Percentiles rank a stretch among this genome's conserved stretches.
phyloP scores from a whole-genome alignment of 1,140 invertebrate species.

The Polypedilum pembai region DNA sequence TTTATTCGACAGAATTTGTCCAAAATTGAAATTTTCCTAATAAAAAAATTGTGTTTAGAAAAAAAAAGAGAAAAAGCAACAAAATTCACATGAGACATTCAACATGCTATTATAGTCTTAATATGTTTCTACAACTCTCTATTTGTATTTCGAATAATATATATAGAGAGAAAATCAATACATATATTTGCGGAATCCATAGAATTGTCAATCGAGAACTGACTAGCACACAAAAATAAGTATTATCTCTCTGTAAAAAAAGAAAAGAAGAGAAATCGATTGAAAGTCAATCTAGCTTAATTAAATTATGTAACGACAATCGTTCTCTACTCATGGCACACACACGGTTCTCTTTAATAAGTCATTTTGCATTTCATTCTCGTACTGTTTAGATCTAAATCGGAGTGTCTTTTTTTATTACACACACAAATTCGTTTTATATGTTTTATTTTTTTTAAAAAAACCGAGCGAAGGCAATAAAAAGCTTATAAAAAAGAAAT shows the following conservation, averaged over 20 bases:
- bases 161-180: too few relatives aligned
- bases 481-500: background rate
- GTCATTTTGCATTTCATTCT: conserved; percentile 5
- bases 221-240: background rate
- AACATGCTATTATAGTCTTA: too few relatives aligned
- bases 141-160: too few relatives aligned
- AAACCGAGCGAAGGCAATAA: background rate
- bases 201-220: background rate
- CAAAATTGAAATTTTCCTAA: too few relatives aligned
- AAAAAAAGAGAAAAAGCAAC: too few relatives aligned
- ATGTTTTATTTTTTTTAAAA: background rate
- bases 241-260: background rate
- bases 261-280: background rate
- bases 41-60: too few relatives aligned
- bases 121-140: too few relatives aligned
- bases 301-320: background rate
- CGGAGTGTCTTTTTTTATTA: background rate
- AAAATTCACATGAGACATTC: too few relatives aligned
- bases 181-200: too few relatives aligned
- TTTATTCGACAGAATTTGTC: too few relatives aligned
- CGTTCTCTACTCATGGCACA: background rate
- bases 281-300: background rate
- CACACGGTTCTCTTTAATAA: background rate
- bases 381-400: conserved; percentile 1
- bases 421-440: background rate